These are phyloP conservation scores for Xyrauchen texanus DNA, from an alignment of 2,113 vertebrate species.

Conservation along the genomic window DNA sequence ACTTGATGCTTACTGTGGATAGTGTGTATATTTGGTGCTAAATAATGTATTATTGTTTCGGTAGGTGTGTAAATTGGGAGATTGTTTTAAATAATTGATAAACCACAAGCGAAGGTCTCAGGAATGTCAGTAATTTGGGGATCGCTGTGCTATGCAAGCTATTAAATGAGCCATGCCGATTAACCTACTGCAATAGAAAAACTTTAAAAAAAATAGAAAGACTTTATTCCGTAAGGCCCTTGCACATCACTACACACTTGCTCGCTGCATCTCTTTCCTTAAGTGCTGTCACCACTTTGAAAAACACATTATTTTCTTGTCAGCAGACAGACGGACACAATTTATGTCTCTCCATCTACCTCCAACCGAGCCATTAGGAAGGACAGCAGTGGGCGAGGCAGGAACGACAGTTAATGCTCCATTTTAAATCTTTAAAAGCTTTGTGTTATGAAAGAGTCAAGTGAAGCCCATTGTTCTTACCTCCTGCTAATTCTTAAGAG, in stretches of 20 bases:
- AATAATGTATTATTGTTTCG: constrained; percentile 41
- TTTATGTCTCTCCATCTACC: constrained; percentile 26
- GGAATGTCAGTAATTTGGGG: constrained; percentile 46
- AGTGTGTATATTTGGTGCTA: constrained; percentile 20
- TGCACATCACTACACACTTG: constrained; percentile 31
- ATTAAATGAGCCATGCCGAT: constrained; percentile 14
- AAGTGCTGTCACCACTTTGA: constrained; percentile 48
- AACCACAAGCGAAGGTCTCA: neutral
- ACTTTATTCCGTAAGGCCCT: constrained; percentile 33
- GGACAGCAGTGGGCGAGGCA: constrained; percentile 41
- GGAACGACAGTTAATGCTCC: constrained; percentile 47
- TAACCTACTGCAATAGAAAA: constrained; percentile 25
- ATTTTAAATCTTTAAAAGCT: constrained; percentile 46
- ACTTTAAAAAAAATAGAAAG: constrained; percentile 24
- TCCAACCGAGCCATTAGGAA: constrained; percentile 49
- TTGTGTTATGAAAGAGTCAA: constrained; percentile 44
- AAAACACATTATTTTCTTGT: constrained; percentile 51
- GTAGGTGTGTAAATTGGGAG: constrained; percentile 19
- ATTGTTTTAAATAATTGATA: constrained; percentile 44
- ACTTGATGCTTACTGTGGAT: neutral
- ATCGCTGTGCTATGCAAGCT: constrained; percentile 21
- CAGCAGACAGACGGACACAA: constrained; percentile 44
- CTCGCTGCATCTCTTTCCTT: constrained; percentile 27
- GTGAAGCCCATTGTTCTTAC: constrained; percentile 22
- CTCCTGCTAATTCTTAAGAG: constrained; percentile 30